These are phyloP conservation scores for Pseudorasbora parva DNA, from an alignment of 2,113 vertebrate genomes.

Conservation along the genomic window DNA sequence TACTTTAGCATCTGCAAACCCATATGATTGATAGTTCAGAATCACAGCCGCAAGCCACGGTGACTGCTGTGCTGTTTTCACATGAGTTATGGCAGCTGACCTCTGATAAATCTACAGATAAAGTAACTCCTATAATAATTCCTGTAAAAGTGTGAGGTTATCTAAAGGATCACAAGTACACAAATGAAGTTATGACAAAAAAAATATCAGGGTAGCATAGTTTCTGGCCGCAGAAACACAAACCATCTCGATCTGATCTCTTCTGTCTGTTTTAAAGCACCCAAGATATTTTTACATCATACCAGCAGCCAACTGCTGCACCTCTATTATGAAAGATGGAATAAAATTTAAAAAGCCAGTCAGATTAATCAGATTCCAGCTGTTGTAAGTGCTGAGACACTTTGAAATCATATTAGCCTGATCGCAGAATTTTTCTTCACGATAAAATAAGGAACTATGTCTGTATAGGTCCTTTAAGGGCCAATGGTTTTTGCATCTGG, in stretches of 20 bases:
- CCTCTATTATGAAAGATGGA: conserved; percentile 29
- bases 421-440: conserved; percentile 65
- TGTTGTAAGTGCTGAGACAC: conserved; percentile 62
- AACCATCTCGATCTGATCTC: conserved; percentile 26
- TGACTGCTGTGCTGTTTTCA: conserved; percentile 36
- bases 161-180: neutral
- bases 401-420: conserved; percentile 68
- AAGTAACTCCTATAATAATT: neutral
- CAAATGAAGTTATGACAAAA: neutral
- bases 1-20: conserved; percentile 21
- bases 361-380: conserved; percentile 65
- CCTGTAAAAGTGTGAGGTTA: neutral
- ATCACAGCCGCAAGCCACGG: conserved; percentile 23
- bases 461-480: conserved; percentile 40
- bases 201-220: conserved; percentile 20
- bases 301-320: conserved; percentile 21
- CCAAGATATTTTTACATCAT: conserved; percentile 32
- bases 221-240: neutral
- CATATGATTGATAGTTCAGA: conserved; percentile 38
- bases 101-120: conserved; percentile 13
- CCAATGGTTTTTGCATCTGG: conserved; percentile 57
- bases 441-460: conserved; percentile 48
- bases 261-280: neutral
- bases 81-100: conserved; percentile 31
- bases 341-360: conserved; percentile 1